Conservation (phyloP, 2,797 vertebrate genomes). For the Vultur gryphus region DNA sequence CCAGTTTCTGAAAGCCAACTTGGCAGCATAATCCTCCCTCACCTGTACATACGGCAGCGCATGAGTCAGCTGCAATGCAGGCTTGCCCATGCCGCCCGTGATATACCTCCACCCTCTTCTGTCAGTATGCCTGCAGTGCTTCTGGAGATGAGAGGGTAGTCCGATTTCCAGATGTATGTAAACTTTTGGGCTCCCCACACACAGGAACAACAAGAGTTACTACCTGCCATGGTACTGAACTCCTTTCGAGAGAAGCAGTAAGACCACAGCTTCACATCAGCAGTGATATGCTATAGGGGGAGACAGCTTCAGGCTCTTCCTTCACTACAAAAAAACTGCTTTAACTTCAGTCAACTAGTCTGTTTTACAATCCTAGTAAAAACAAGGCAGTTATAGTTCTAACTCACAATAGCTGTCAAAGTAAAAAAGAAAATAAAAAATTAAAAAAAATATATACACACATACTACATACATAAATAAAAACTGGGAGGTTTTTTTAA, state of each 20-base stretch:
- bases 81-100: fast-evolving
- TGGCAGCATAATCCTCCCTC: background rate
- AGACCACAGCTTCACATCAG: background rate
- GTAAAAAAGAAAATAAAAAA: background rate
- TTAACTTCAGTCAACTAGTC: background rate
- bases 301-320: background rate
- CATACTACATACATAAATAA: background rate
- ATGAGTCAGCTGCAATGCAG: background rate
- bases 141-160: background rate
- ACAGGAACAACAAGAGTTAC: background rate
- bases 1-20: background rate
- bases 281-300: background rate
- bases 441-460: background rate
- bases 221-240: background rate
- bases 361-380: background rate
- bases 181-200: background rate
- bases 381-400: background rate
- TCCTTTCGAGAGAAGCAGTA: background rate
- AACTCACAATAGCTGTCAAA: background rate
- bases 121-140: background rate
- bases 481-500: background rate
- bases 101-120: background rate
- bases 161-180: background rate
- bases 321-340: background rate
- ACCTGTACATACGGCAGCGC: background rate